These are phyloP conservation scores for Herpetotheres cachinnans DNA, from an alignment of 2,113 vertebrate species.

Conservation along the genomic window DNA sequence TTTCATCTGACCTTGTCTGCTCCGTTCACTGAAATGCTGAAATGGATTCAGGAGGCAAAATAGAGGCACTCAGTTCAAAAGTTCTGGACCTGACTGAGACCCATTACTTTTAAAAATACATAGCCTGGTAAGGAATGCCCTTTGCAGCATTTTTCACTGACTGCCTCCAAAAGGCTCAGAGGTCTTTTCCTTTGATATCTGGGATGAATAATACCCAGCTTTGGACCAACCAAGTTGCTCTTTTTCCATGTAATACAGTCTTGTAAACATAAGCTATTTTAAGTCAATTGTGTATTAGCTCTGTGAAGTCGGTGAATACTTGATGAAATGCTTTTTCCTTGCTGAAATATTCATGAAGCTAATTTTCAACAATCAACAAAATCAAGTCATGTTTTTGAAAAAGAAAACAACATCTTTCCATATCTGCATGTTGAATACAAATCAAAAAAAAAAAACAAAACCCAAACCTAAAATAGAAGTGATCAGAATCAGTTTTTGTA, in stretches of 20 bases:
- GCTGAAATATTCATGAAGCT: conserved; percentile 68
- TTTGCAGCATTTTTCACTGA: neutral
- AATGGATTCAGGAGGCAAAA: neutral
- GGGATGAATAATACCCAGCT: neutral
- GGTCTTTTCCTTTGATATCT: neutral
- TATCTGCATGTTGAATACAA: conserved; percentile 60
- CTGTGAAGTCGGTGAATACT: conserved; percentile 53
- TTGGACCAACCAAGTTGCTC: neutral
- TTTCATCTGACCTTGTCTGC: neutral
- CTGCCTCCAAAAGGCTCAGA: neutral
- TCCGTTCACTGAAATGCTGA: neutral
- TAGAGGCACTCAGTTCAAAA: neutral
- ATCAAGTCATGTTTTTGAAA: conserved; percentile 53
- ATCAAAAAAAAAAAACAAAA: neutral
- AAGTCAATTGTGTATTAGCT: conserved; percentile 55
- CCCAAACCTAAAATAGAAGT: conserved; percentile 23
- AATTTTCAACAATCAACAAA: conserved; percentile 70
- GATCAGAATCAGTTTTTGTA: conserved; percentile 29
- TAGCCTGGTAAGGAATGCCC: neutral
- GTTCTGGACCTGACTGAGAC: neutral
- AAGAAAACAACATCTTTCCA: conserved; percentile 53
- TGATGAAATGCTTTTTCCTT: conserved; percentile 63
- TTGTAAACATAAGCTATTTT: conserved; percentile 63
- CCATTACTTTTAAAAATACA: neutral
- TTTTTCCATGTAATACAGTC: conserved; percentile 22